Conservation (phyloP, 2,797 vertebrate genomes). For the Trichosurus vulpecula region DNA sequence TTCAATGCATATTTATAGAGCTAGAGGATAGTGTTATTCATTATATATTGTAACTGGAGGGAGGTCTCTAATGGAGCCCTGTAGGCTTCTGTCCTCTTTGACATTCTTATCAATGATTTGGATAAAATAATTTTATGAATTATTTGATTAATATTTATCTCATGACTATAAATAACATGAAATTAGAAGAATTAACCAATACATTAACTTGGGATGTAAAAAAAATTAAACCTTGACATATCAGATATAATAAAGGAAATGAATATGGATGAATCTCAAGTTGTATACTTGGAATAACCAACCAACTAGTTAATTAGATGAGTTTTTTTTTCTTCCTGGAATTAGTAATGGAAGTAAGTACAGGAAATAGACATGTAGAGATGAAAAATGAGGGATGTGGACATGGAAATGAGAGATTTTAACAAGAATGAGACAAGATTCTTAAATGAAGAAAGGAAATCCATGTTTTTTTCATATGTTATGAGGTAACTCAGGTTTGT, state of each 20-base stretch:
- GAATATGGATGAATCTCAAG: neutral
- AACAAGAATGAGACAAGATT: neutral
- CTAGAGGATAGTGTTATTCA: neutral
- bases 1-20: neutral
- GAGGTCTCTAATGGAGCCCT: neutral
- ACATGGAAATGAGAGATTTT: neutral
- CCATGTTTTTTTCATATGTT: neutral
- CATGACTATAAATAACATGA: neutral
- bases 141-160: neutral
- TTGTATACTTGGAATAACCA: neutral
- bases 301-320: slow-evolving; percentile 5
- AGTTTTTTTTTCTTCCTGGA: neutral
- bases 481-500: neutral
- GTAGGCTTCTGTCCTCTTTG: neutral
- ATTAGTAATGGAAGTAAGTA: neutral
- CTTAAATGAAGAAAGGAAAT: neutral
- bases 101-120: neutral
- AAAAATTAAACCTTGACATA: neutral
- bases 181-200: neutral
- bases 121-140: neutral
- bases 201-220: neutral
- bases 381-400: neutral
- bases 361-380: neutral
- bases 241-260: neutral
- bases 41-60: neutral